Evolutionary conservation across 2,888 invertebrate species (phyloP).

Genomic region (Callyntrura guangdongensis): DNA sequence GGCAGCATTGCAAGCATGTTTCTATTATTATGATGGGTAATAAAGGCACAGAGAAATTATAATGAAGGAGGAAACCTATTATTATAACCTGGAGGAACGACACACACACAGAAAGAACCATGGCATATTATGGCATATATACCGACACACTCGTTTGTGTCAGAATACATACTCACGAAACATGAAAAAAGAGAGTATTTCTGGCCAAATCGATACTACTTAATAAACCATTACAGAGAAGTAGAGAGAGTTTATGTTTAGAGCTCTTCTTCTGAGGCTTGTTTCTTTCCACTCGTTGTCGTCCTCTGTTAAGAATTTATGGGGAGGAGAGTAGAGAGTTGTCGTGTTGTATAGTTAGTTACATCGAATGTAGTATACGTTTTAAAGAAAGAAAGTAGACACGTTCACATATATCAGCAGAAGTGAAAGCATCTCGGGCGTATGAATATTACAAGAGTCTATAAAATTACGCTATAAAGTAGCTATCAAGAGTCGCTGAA

Average conservation of each 20-base stretch:
- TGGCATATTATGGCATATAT: background rate
- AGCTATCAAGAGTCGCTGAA: too few species aligned
- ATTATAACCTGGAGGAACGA: background rate
- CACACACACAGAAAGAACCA: background rate
- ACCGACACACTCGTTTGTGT: background rate
- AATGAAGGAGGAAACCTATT: background rate
- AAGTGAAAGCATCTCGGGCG: too few species aligned
- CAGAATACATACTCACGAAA: background rate
- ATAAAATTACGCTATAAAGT: too few species aligned
- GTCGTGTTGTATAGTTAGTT: too few species aligned
- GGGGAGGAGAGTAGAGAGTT: background rate
- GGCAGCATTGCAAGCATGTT: background rate
- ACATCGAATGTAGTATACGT: too few species aligned
- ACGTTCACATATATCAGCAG: too few species aligned
- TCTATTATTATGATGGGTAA: background rate
- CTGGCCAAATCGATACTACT: constrained; percentile 62
- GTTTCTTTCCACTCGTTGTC: background rate
- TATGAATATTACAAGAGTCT: too few species aligned
- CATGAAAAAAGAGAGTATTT: too few species aligned
- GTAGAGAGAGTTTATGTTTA: background rate
- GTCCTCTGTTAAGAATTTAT: background rate
- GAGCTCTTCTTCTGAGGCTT: background rate
- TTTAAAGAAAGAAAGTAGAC: too few species aligned
- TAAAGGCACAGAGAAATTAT: background rate
- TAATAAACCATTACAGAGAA: constrained; percentile 65